Evolutionary conservation across 1,140 invertebrate species (phyloP), one percentile per base, ranked within the genome.

Genomic region (Calephelis nemesis): DNA sequence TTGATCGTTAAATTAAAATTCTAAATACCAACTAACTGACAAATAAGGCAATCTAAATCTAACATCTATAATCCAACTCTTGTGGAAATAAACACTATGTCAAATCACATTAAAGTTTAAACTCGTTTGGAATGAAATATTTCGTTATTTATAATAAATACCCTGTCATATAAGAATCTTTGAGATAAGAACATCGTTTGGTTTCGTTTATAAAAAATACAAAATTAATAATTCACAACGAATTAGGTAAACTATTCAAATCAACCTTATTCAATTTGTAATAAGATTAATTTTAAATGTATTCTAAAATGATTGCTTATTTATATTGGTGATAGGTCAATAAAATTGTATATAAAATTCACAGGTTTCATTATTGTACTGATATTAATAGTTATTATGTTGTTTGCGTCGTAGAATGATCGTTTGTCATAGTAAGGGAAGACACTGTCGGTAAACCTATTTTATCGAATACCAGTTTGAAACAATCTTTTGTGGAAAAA

Each of bases 141-240:
- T 58, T 58, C 13, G 54, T 58, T 58, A 58, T 58, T 58, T 58
- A 58, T 58, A 39, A 67, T 73, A 73, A 73, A 63, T 54, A 65
- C 60, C 30, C 68, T 73, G 68, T 70, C 69, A 70, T 70, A 63
- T 67, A 70, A 30, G 50, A 70, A 73, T 68, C 50, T 64, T 68
- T 39, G 40, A 58, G 63, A 72, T 69, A 69, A 72, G 50, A 30
- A 58, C 58, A 64, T 64, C 65, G 63, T 63, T 67, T 47, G 70
- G 54, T 67, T 66, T 60, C 68, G 49, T 69, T 15, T 69, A 11
- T 30, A 11, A 69, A 49, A 49, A 62, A 68, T 54, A 54, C 19
- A 54, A 54, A 54, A 5, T 54, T 54, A 15, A 54, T 30, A 19
- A 39, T 54, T 54, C 52, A 54, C 7, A 47, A 42, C 15, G 11